A percentile compares a stretch with the other conserved stretches of the same genome.
Evolutionary conservation across 2,797 vertebrate genomes (phyloP).

Genomic region (Phrynocephalus guinanensis): DNA sequence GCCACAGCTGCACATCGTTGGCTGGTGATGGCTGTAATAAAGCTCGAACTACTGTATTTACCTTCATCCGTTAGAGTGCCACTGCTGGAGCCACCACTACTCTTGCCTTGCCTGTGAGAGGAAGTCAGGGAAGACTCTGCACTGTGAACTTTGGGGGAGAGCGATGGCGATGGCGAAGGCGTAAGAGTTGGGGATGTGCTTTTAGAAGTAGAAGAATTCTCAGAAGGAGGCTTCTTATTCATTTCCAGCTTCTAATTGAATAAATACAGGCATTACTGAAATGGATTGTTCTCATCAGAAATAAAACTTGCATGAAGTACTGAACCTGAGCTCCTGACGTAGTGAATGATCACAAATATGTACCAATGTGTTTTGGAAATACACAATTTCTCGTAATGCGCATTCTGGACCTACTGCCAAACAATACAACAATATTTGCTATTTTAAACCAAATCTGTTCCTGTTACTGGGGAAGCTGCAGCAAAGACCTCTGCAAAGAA

Average conservation of each 20-base stretch:
- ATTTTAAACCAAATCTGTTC: background rate
- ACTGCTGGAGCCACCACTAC: slow-evolving; percentile 95
- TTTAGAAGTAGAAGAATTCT: slow-evolving; percentile 94
- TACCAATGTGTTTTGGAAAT: background rate
- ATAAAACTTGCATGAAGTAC: background rate
- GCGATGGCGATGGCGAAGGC: slow-evolving; percentile 86
- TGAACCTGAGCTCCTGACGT: background rate
- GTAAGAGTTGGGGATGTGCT: slow-evolving; percentile 98
- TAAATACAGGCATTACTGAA: slow-evolving; percentile 35
- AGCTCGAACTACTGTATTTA: slow-evolving; percentile 61
- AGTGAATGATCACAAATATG: background rate
- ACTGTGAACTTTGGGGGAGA: slow-evolving; percentile 83
- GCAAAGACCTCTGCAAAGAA: background rate
- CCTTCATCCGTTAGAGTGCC: slow-evolving; percentile 97
- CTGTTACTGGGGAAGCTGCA: background rate
- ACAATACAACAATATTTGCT: background rate
- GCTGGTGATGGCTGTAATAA: background rate
- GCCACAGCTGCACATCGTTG: background rate
- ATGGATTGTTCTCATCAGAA: background rate
- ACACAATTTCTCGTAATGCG: background rate
- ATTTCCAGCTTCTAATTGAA: slow-evolving; percentile 85
- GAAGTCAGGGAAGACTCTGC: slow-evolving; percentile 87
- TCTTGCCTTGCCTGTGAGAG: slow-evolving; percentile 92
- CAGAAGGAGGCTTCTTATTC: slow-evolving; percentile 89
- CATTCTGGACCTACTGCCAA: background rate